A percentile compares a stretch with the other conserved stretches of the same genome.
These are phyloP conservation scores for Pogonomyrmex barbatus DNA, from an alignment of 1,140 invertebrate species.

Conservation along the genomic window DNA sequence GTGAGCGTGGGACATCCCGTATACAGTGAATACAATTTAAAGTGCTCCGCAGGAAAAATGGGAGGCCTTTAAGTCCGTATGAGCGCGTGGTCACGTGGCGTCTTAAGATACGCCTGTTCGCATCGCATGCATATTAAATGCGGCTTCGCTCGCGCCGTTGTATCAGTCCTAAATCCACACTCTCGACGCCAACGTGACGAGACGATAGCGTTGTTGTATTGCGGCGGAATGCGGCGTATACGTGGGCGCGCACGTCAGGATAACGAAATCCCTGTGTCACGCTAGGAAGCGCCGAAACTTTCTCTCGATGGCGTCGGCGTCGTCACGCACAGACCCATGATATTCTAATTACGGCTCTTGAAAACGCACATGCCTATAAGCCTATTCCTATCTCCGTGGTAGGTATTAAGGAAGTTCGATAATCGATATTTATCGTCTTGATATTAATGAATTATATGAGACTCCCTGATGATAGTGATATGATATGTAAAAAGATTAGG, in stretches of 20 bases:
- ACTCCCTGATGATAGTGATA: not conserved
- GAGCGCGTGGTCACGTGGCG: constrained; percentile 32
- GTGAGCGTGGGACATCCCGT: constrained; percentile 35
- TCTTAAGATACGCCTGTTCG: constrained; percentile 31
- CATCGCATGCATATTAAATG: constrained; percentile 56
- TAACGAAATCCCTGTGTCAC: constrained; percentile 45
- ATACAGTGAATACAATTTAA: constrained; percentile 22
- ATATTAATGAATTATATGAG: constrained; percentile 21
- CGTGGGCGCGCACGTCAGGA: constrained; percentile 42
- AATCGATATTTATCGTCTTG: not conserved
- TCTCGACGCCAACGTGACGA: constrained; percentile 45
- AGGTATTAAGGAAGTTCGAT: not conserved
- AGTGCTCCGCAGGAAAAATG: constrained; percentile 15
- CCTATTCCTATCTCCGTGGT: not conserved
- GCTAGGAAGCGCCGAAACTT: constrained; percentile 49
- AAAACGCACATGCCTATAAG: not conserved
- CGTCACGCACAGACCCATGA: constrained; percentile 9
- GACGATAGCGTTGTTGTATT: constrained; percentile 50
- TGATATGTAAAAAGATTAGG: not conserved
- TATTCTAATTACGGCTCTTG: constrained; percentile 57
- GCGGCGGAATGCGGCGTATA: constrained; percentile 44
- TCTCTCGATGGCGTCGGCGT: constrained; percentile 23
- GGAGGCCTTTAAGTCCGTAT: not conserved
- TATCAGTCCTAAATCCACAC: constrained; percentile 61
- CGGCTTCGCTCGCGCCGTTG: constrained; percentile 29